Evolutionary conservation across 2,113 vertebrate genomes (phyloP), one percentile per base, ranked within the genome.

Genomic region (Gasterosteus aculeatus): DNA sequence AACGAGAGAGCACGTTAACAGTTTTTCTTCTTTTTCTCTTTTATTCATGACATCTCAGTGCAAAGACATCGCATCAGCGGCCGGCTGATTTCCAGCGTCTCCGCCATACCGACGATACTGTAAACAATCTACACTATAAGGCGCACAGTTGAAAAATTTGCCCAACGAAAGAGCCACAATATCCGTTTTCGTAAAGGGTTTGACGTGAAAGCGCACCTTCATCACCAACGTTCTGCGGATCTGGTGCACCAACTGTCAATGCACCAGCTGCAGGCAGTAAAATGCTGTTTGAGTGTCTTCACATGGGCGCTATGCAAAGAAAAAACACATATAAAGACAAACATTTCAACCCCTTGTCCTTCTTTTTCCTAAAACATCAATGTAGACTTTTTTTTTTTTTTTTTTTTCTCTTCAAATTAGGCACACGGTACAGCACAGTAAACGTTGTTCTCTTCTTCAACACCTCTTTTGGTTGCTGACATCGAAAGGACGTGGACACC

Each of bases 111-210:
- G 66, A 92, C 72, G 41, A 85, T 81, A 87, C 87, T 94, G 93
- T 93, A 94, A 94, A 94, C 93, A 94, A 85, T 87, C 91, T 93
- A 93, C 91, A 92, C 91, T 86, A 92, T 92, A 94, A 94, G 93
- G 93, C 93, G 88, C 89, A 92, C 88, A 92, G 92, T 90, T 93
- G 87, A 91, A 88, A 80, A 87, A 54, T 12, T 79, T 82, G 78
- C 80, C 84, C 84, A 91, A 87, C 69, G 19, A 72, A 87, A 90
- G 89, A 89, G 88, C 86, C 85, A 82, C 87, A 79, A 79, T 79
- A 31, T 85, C 72, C 71, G 82, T 5, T 35, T 88, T 84, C 42
- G 33, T 91, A 92, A 93, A 93, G 91, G 85, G 90, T 88, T 78
- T 26, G 77, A 84, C 57, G 78, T 84, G 85, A 85, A 81, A 77